Conservation (phyloP, 2,888 invertebrate genomes). For the Leptura quadrifasciata region DNA sequence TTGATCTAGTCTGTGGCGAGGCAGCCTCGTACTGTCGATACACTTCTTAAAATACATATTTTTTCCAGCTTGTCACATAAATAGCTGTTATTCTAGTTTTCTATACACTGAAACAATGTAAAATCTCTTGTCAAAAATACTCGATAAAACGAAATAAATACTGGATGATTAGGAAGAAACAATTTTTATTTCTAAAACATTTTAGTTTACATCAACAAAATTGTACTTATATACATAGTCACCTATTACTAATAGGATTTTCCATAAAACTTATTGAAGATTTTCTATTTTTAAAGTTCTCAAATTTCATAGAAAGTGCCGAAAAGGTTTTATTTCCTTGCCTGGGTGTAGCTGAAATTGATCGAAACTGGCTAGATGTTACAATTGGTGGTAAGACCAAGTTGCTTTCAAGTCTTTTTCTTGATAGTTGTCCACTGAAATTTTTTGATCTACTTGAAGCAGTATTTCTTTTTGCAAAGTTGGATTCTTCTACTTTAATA, state of each 20-base stretch:
- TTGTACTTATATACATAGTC: neutral
- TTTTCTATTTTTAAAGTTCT: constrained; percentile 39
- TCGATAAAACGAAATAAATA: neutral
- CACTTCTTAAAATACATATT: too few relatives aligned
- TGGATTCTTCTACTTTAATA: constrained; percentile 52
- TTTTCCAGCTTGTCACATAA: too few relatives aligned
- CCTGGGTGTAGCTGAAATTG: constrained; percentile 68
- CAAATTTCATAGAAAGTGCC: constrained; percentile 47
- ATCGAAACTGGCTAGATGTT: constrained; percentile 63
- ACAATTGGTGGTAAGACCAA: constrained; percentile 66
- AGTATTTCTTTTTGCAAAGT: constrained; percentile 18
- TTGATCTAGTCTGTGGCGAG: too few relatives aligned
- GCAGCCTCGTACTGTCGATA: too few relatives aligned
- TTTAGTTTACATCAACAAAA: neutral
- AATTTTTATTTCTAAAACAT: constrained; percentile 3
- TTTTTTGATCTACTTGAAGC: constrained; percentile 26
- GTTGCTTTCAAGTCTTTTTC: constrained; percentile 55
- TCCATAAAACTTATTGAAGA: constrained; percentile 32
- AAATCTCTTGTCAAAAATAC: neutral
- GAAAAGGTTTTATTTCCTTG: constrained; percentile 58
- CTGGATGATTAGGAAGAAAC: neutral
- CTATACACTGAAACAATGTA: too few relatives aligned
- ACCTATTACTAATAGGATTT: constrained; percentile 32
- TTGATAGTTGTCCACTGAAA: constrained; percentile 39
- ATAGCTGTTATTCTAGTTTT: too few relatives aligned